Conservation (phyloP, 2,888 invertebrate species). For the Nemurella pictetii region DNA sequence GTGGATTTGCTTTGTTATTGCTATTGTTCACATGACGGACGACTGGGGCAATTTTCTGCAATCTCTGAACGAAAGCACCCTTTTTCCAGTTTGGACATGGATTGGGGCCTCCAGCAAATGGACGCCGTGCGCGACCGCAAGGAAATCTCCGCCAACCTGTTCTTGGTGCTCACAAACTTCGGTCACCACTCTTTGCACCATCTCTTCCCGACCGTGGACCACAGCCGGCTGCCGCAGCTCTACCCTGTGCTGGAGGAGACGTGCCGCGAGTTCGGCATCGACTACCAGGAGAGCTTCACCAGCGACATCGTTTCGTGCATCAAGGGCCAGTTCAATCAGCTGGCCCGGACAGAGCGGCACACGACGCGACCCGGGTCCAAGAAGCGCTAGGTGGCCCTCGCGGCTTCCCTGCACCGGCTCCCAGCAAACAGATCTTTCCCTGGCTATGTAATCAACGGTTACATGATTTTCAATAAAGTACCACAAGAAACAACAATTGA, state of each 20-base stretch:
- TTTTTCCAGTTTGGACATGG: constrained; percentile 58
- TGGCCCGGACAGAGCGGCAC: constrained; percentile 56
- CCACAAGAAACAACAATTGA: background rate
- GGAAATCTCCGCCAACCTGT: constrained; percentile 66
- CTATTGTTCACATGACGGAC: background rate
- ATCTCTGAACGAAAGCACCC: background rate
- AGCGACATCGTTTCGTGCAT: constrained; percentile 62
- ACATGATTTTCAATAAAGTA: background rate
- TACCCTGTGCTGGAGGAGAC: constrained; percentile 66
- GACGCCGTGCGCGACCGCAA: constrained; percentile 73
- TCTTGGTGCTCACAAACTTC: constrained; percentile 70
- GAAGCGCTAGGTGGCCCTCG: background rate
- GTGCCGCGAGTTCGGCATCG: constrained; percentile 64
- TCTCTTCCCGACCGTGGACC: constrained; percentile 79
- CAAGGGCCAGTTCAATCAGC: constrained; percentile 67
- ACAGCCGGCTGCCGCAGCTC: constrained; percentile 67
- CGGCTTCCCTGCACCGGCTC: background rate
- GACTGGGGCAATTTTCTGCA: background rate
- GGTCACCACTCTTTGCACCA: constrained; percentile 81
- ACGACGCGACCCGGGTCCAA: constrained; percentile 34
- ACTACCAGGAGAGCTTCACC: constrained; percentile 46
- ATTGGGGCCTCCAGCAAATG: constrained; percentile 79
- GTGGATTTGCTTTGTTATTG: no score
- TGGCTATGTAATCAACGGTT: background rate
- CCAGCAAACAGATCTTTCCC: background rate